phyloP scores from a whole-genome alignment of 2,797 vertebrate species.

The Helostoma temminkii region DNA sequence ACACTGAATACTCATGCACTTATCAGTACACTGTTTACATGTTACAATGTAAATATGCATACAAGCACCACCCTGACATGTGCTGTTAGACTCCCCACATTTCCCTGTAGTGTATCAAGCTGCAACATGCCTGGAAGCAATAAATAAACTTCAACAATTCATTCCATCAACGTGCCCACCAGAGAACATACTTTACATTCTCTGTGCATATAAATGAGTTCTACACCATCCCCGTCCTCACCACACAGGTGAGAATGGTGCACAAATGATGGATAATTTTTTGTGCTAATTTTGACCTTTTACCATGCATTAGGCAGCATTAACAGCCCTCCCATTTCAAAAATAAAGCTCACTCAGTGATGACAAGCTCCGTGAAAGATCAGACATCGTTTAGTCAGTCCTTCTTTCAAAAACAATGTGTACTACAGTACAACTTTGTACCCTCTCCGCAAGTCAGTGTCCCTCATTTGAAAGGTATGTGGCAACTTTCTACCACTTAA shows the following conservation, averaged over 20 bases:
- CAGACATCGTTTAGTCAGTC: slow-evolving; percentile 50
- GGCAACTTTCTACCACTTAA: slow-evolving; percentile 71
- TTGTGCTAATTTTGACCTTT: slow-evolving; percentile 78
- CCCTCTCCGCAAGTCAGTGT: slow-evolving; percentile 42
- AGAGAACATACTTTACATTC: slow-evolving; percentile 51
- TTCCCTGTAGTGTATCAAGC: slow-evolving; percentile 29
- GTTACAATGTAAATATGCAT: slow-evolving; percentile 9
- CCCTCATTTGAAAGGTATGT: slow-evolving; percentile 70
- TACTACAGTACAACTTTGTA: slow-evolving; percentile 40
- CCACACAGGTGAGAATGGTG: slow-evolving; percentile 62
- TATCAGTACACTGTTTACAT: not conserved
- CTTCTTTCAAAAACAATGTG: slow-evolving; percentile 41
- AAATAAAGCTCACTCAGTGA: slow-evolving; percentile 57
- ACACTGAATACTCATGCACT: not conserved
- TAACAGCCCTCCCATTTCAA: slow-evolving; percentile 52
- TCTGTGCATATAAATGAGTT: slow-evolving; percentile 54
- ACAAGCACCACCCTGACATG: not conserved
- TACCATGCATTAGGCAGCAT: slow-evolving; percentile 58
- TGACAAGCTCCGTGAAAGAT: slow-evolving; percentile 64
- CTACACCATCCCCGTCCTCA: slow-evolving; percentile 24
- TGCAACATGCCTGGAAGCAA: slow-evolving; percentile 33
- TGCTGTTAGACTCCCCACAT: slow-evolving; percentile 22
- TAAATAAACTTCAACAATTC: slow-evolving; percentile 27
- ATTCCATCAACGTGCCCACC: not conserved
- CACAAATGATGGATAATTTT: slow-evolving; percentile 61